Evolutionary conservation across 2,113 vertebrate genomes (phyloP), one percentile per base, ranked within the genome.

Genomic region (Muntiacus muntjak): DNA sequence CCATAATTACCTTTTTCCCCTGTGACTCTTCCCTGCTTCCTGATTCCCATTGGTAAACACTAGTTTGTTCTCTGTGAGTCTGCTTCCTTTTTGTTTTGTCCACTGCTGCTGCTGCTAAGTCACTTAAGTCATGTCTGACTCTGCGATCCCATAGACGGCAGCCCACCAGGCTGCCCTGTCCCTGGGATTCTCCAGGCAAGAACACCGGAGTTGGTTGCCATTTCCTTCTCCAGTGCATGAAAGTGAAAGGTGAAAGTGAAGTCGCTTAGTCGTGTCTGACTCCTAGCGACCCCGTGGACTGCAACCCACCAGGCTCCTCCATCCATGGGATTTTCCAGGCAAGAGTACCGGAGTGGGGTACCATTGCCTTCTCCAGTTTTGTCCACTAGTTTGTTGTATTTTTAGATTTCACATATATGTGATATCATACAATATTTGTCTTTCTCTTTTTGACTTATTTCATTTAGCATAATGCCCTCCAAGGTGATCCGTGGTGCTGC

Each of bases 181-280:
- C 64, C 64, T 36, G 33, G 64, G 33, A 67, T 36, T 36, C 33
- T 36, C 33, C 64, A 67, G 33, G 64, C 64, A 67, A 67, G 64
- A 36, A 21, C 33, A 67, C 33, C 36, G 64, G 64, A 36, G 33
- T 36, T 0, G 64, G 64, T 3, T 67, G 64, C 33, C 16, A 10
- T 67, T 67, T 10, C 64, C 64, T 36, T n/a, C 33, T 67, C 16
- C 62, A 67, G 5, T 19, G 33, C 33, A n/a, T 10, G 62, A 64
- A 64, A 64, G 62, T n/a, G 62, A 64, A 64, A 64, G 0, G 62
- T n/a, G 62, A 64, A 64, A 64, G 16, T 64, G 62, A 64, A n/a
- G 33, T 67, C 7, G 0, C 62, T 67, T 33, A 67, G 33, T 19
- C 1, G 0, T n/a, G 16, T n/a, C 62, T 0, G 7, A 67, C 62